Evolutionary conservation across 2,888 invertebrate genomes (phyloP).

Genomic region (Rapana venosa): DNA sequence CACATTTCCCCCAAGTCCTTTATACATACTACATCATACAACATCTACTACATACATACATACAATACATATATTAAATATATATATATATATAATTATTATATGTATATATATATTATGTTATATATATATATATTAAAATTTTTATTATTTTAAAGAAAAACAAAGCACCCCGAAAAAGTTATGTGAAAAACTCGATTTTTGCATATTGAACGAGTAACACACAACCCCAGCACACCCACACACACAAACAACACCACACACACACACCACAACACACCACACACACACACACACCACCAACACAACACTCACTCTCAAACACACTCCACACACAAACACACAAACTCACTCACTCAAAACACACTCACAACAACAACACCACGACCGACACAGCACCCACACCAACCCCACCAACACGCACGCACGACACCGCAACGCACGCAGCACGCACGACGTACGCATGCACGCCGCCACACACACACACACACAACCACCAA

Average conservation of each 20-base stretch:
- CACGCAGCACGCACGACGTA: background rate
- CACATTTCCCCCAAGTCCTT: no score
- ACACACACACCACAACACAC: background rate
- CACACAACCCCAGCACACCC: background rate
- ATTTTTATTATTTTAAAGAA: no score
- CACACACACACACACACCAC: conserved; percentile 29
- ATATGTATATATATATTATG: no score
- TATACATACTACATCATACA: no score
- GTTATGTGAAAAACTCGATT: no score
- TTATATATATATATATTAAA: no score
- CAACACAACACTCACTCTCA: background rate
- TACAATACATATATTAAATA: no score
- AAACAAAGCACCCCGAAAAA: no score
- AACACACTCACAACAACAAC: no score
- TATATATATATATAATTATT: no score
- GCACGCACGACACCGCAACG: background rate
- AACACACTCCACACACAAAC: background rate
- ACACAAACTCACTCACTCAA: conserved; percentile 18
- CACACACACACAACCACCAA: conserved; percentile 14
- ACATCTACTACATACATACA: no score
- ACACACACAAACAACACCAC: background rate
- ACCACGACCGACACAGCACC: conserved; percentile 19
- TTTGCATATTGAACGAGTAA: no score
- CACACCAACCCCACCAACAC: background rate
- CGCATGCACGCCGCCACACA: conserved; percentile 16